Conservation (phyloP, 2,113 vertebrate genomes). For the Oreotrochilus melanogaster region DNA sequence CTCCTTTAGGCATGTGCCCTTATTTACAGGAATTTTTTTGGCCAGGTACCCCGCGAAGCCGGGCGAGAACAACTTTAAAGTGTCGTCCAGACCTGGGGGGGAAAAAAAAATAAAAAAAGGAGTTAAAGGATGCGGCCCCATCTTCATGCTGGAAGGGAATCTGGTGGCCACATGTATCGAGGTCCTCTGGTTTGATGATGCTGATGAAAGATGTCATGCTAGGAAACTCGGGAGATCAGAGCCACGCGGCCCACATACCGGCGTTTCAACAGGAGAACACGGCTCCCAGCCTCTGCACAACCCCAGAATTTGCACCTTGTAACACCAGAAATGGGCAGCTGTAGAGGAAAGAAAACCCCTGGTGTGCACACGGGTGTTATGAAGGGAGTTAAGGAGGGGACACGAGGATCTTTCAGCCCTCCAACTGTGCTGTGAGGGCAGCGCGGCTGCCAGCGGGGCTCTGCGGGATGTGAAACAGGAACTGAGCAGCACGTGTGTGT, state of each 20-base stretch:
- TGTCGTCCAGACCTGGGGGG: constrained; percentile 27
- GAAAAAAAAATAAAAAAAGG: constrained; percentile 10
- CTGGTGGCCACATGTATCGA: constrained; percentile 81
- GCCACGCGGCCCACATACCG: constrained; percentile 61
- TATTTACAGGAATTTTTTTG: background rate
- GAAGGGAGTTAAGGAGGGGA: background rate
- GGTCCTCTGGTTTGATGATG: constrained; percentile 62
- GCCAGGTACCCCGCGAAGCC: background rate
- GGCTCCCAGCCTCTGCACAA: constrained; percentile 52
- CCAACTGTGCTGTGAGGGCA: background rate
- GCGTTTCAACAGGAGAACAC: constrained; percentile 70
- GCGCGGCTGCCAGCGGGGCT: constrained; percentile 13
- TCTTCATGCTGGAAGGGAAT: constrained; percentile 72
- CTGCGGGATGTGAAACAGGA: background rate
- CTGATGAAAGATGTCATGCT: constrained; percentile 79
- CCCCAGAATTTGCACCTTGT: constrained; percentile 63
- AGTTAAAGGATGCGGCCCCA: constrained; percentile 68
- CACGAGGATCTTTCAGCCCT: constrained; percentile 6
- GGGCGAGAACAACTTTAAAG: constrained; percentile 64
- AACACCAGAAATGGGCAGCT: constrained; percentile 68
- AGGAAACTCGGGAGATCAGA: constrained; percentile 66
- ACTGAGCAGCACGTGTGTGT: background rate
- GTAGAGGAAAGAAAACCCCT: constrained; percentile 44
- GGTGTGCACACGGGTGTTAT: constrained; percentile 40
- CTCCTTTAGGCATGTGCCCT: background rate